Conservation (phyloP, 2,888 invertebrate genomes). For the Phoenoteleia sp. region DNA sequence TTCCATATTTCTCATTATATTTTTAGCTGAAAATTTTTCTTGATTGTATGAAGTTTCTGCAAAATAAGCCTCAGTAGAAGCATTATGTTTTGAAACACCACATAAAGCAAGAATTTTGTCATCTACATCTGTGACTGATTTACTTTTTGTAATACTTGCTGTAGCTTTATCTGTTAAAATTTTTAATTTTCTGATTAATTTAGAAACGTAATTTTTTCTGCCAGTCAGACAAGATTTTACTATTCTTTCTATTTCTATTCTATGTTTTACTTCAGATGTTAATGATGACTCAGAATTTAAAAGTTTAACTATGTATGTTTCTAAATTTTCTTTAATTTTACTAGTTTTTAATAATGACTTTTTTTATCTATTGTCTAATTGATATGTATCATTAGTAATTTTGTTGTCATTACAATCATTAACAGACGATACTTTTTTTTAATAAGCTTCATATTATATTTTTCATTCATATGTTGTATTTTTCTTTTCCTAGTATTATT, state of each 20-base stretch:
- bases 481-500: no score
- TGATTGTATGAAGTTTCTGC: slow-evolving; percentile 26
- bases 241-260: slow-evolving; percentile 26
- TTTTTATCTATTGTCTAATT: no score
- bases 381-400: no score
- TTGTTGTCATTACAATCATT: no score
- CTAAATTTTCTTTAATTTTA: neutral
- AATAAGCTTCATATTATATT: no score
- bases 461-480: no score
- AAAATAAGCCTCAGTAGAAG: slow-evolving; percentile 30
- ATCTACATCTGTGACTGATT: neutral
- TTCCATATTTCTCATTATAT: neutral
- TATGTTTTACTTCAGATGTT: neutral
- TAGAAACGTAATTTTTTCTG: slow-evolving; percentile 15
- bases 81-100: slow-evolving; percentile 40
- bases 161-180: neutral
- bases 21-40: no score
- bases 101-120: slow-evolving; percentile 25
- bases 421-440: no score
- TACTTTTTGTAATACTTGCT: neutral
- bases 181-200: neutral
- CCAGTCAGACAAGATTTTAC: slow-evolving; percentile 16
- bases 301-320: neutral
- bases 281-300: neutral
- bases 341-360: no score